These are phyloP conservation scores for Mustela lutreola DNA, from an alignment of 2,113 vertebrate species.

Conservation along the genomic window DNA sequence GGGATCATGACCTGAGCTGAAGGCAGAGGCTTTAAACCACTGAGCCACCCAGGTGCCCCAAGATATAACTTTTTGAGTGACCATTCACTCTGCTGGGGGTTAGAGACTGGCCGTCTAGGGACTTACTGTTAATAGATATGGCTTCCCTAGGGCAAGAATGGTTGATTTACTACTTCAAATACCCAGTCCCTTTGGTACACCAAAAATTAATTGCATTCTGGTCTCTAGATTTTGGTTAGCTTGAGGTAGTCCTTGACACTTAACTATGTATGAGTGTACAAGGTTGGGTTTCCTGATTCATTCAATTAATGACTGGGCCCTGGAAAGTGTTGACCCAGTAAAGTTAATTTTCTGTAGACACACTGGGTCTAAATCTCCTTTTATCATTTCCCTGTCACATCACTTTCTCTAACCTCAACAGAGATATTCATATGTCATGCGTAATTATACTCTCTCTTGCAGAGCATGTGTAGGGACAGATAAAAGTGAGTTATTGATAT, in stretches of 20 bases:
- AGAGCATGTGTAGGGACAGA: background rate
- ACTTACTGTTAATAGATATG: background rate
- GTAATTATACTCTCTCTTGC: background rate
- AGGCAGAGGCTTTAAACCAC: too few species aligned
- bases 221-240: constrained; percentile 15
- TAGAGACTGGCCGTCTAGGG: background rate
- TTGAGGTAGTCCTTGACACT: background rate
- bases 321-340: background rate
- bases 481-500: background rate
- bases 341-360: constrained; percentile 1
- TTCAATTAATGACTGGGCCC: background rate
- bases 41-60: background rate
- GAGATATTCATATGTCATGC: background rate
- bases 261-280: background rate
- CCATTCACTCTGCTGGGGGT: background rate
- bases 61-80: background rate
- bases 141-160: background rate
- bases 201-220: constrained; percentile 11
- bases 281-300: background rate
- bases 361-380: background rate
- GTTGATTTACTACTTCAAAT: constrained; percentile 24
- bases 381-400: background rate
- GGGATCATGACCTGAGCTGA: too few species aligned
- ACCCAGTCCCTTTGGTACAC: background rate
- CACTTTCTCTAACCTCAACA: background rate